Evolutionary conservation across 1,140 invertebrate genomes (phyloP), one percentile per base, ranked within the genome.

Genomic region (Aphelenchoides besseyi): DNA sequence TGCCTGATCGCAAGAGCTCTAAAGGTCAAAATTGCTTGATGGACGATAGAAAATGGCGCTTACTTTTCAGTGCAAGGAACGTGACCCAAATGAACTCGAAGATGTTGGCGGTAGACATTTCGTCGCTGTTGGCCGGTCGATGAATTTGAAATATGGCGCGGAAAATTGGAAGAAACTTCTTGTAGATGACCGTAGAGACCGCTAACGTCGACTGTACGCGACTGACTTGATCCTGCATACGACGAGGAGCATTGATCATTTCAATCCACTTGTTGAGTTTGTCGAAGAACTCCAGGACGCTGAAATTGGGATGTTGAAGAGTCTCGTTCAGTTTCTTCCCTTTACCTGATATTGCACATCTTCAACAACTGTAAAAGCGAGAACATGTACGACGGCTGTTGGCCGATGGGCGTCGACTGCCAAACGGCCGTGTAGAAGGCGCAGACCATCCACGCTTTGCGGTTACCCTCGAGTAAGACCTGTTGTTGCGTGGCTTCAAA

Each of bases 241-340:
- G 91, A 74, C 90, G 89, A 0, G 92, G 88, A 84, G 95, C 88
- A 74, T 90, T 90, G 0, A 92, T 90, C 93, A 98, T 96, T 77
- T 95, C 92, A 54, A 91, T 90, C 95, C 95, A 98, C 81, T 91
- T 91, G 84, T 93, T 92, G 79, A 94, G 95, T 87, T 97, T 97
- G 55, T 89, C 90, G 84, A 97, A 96, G 87, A 98, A 98, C 75
- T 97, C 91, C 70, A 93, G 91, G 48, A 97, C 88, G 79, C 92
- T 93, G 85, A 72, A 88, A 88, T 74, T 71, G 70, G 73, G 32
- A n/a, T n/a, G n/a, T n/a, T n/a, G n/a, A n/a, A n/a, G n/a, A n/a
- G n/a, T 76, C 23, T 32, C 28, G 5, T 30, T 41, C 37, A 41
- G n/a, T 41, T 28, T 59, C 5, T 8, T 59, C 26, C 5, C 5